Percentiles rank a stretch among this genome's conserved stretches.
phyloP scores from a whole-genome alignment of 2,888 invertebrate species.

The Eustalomyia histrio region DNA sequence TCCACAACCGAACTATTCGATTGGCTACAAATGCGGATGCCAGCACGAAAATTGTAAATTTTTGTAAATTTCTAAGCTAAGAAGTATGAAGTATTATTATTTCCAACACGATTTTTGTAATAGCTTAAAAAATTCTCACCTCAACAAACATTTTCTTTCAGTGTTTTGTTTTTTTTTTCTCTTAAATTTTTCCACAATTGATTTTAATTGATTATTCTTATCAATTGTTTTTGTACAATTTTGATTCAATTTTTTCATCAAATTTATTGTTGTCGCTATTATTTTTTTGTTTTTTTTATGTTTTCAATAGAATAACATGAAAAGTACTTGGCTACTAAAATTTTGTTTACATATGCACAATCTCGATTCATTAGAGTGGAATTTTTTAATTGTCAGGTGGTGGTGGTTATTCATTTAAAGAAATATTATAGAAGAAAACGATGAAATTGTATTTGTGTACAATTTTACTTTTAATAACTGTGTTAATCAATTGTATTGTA shows the following conservation, averaged over 20 bases:
- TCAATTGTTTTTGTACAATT: not conserved
- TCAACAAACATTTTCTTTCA: not conserved
- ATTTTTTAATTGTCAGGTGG: slow-evolving; percentile 52
- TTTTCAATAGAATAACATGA: not conserved
- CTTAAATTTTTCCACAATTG: not conserved
- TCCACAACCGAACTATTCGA: too few species aligned
- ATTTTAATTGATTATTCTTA: slow-evolving; percentile 23
- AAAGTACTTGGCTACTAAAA: slow-evolving; percentile 2
- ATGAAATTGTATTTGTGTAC: not conserved
- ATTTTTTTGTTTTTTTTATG: too few species aligned
- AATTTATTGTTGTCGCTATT: not conserved
- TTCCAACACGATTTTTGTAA: too few species aligned
- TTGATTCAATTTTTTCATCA: not conserved
- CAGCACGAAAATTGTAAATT: too few species aligned
- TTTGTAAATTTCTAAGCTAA: too few species aligned
- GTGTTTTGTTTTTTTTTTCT: not conserved
- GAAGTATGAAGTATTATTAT: too few species aligned
- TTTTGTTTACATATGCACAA: slow-evolving; percentile 7
- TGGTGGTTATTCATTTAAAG: not conserved
- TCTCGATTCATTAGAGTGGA: slow-evolving; percentile 43
- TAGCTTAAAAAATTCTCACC: too few species aligned
- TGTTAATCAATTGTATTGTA: not conserved
- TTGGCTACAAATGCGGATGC: too few species aligned
- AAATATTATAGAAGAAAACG: slow-evolving; percentile 20
- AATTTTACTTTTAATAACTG: slow-evolving; percentile 44